Base-by-base conservation (phyloP, 2,888 invertebrate genomes). In the Eumerus sabulonum region DNA sequence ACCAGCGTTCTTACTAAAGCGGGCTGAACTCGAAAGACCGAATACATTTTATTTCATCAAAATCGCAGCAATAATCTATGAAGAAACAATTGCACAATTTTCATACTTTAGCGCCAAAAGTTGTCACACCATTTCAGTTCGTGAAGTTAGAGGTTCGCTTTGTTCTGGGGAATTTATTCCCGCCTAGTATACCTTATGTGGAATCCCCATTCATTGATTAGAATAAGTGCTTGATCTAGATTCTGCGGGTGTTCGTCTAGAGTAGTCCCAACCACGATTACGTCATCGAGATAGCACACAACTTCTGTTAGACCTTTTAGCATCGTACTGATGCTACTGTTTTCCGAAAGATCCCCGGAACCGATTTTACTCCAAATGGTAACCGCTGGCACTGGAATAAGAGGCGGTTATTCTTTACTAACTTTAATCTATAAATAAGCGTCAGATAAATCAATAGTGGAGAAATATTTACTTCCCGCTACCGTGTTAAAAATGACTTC, bases 341-440 rank as follows among this genome's bases (percentile, higher is more conserved):
- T 38, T 82, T 76, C 60, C 81, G 76, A 54, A 83, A 83, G 1
- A 59, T 76, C 4, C 73, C 82, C 27, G 82, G 83, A 17, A 77
- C 76, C 1, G 73, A 71, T 81, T 83, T 84, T 35, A 82, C 70
- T 17, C 82, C 81, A 13, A 73, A 76, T 17, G 71, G 47, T n/a
- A 83, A 27, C 9, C 82, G 56, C 44, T 82, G 76, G 12, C 64
- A 82, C 36, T 48, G 50, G 42, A 47, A 81, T 1, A 77, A n/a
- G 7, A 77, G 82, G 12, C 48, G 60, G 45, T 79, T 71, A 71
- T 35, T 68, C 72, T 13, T 81, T 67, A 5, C 76, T 81, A 5
- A 84, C 67, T 60, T 82, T 81, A 0, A 79, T 53, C 62, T 83
- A 82, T 0, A 84, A 36, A 51, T 66, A 84, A 1, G 82, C 83